Evolutionary conservation across 2,113 vertebrate species (phyloP).

Genomic region (Cranoglanis bouderius): DNA sequence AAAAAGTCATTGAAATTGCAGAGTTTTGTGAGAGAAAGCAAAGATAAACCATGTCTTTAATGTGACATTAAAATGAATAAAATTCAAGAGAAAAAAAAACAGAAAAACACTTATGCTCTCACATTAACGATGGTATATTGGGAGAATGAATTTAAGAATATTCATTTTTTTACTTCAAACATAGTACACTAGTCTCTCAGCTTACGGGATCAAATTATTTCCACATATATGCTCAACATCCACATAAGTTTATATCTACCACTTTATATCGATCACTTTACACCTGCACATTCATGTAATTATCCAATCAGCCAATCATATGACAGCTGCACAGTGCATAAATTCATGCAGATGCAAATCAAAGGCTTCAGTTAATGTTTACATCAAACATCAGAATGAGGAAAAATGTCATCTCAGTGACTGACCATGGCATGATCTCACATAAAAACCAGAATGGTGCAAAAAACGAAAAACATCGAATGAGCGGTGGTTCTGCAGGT

Average conservation of each 20-base stretch:
- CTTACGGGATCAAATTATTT: background rate
- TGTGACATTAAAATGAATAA: background rate
- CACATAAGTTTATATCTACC: background rate
- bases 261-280: background rate
- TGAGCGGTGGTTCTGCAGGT: background rate
- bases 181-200: background rate
- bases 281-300: background rate
- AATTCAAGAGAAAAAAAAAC: background rate
- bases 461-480: background rate
- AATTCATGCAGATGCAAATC: background rate
- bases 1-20: background rate
- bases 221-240: background rate
- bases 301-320: background rate
- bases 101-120: background rate
- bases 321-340: background rate
- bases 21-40: background rate
- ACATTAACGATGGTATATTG: background rate
- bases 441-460: background rate
- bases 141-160: background rate
- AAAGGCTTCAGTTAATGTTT: background rate
- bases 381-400: background rate
- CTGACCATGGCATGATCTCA: background rate
- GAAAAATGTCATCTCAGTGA: background rate
- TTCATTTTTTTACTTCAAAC: background rate
- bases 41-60: background rate